Base-by-base conservation (phyloP, 2,113 vertebrate species). In the Podarcis muralis region DNA sequence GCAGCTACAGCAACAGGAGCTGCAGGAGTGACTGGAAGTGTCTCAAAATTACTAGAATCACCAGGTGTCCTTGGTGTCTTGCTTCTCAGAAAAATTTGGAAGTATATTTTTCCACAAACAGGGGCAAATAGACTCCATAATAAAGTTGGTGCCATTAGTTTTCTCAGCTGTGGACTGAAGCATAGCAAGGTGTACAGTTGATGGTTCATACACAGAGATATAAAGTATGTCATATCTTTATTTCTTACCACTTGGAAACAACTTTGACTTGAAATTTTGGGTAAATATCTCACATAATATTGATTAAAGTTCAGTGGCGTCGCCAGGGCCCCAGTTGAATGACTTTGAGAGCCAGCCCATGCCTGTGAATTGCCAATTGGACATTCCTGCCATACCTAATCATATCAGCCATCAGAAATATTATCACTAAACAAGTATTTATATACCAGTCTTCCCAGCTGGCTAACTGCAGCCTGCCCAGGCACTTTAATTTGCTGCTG, bases 351-450 rank as follows among this genome's bases (percentile, higher is more conserved):
- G 35, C 72, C 18, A 37, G 18, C 35, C 5, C 18, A 15, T 37
- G 4, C 35, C 32, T 75, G n/a, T 75, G 35, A 37, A 30, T 75
- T 75, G 32, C 18, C 72, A 20, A 6, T 20, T 74, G 32, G 72
- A 74, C 13, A n/a, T 8, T n/a, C 30, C 32, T 74, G 6, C 35
- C 40, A 43, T 7, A 43, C 40, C 5, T 43, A 43, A 43, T 43
- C 13, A 37, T 75, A 37, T 94, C 96, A 93, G 75, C 90, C 90
- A 90, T 93, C 66, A 89, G 93, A 88, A 94, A 75, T 91, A 74
- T 89, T 90, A 85, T 93, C 86, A 87, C 85, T 27, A 35, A 62
- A 87, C 68, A 15, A 62, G 59, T 90, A 84, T 35, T 92, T 59
- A 66, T 57, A 32, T 74, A 71, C 76, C 15, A 1, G 8, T 35